These are phyloP conservation scores for Sula dactylatra DNA, from an alignment of 2,113 vertebrate species.

Conservation along the genomic window DNA sequence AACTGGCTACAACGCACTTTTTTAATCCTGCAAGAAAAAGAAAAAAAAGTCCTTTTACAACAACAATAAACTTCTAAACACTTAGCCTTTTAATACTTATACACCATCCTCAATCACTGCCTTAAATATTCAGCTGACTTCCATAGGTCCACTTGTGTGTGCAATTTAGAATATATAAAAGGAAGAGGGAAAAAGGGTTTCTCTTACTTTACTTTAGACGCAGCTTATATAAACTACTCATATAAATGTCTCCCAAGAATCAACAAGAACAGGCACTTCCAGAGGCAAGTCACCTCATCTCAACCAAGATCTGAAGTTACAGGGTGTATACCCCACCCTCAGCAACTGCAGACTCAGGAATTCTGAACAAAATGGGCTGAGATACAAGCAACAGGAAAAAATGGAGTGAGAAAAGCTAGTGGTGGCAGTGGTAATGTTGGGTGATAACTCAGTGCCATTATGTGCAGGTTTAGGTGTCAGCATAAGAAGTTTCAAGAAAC, in stretches of 20 bases:
- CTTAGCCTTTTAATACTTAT: background rate
- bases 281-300: background rate
- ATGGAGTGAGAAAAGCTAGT: background rate
- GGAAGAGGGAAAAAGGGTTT: background rate
- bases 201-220: background rate
- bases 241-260: background rate
- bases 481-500: background rate
- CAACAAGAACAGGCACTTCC: background rate
- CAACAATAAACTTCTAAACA: background rate
- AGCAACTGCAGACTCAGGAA: background rate
- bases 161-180: background rate
- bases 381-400: background rate
- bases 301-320: background rate
- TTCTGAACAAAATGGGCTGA: background rate
- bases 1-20: background rate
- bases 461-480: background rate
- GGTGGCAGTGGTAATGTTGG: fast-evolving
- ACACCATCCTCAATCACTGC: background rate
- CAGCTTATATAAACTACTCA: background rate
- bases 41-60: background rate
- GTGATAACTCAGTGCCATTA: background rate
- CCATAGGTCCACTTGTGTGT: background rate
- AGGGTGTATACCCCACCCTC: background rate
- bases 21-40: background rate
- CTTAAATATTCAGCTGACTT: background rate